These are phyloP conservation scores for Atlantisia rogersi DNA, from an alignment of 2,113 vertebrate genomes.

Conservation along the genomic window DNA sequence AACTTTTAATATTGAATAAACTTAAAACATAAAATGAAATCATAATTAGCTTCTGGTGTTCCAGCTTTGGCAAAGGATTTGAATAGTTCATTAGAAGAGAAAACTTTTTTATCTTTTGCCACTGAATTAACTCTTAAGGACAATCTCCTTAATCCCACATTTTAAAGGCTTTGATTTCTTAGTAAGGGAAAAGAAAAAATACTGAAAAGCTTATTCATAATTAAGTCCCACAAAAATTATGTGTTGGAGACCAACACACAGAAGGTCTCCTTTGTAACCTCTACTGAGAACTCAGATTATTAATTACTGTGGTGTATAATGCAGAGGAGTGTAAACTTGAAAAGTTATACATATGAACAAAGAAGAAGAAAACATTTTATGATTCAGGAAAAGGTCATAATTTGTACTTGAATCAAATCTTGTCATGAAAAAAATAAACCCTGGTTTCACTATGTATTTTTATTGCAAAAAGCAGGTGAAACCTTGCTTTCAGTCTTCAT, in stretches of 20 bases:
- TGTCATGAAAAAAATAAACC: neutral
- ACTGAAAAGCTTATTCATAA: neutral
- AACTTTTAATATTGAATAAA: conserved; percentile 1
- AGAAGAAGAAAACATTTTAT: neutral
- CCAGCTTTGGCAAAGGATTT: neutral
- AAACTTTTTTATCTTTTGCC: neutral
- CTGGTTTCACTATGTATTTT: neutral
- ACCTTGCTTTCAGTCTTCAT: neutral
- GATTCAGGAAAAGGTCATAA: neutral
- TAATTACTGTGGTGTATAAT: neutral
- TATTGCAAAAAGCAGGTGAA: neutral
- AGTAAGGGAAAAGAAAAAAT: neutral
- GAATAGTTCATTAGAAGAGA: neutral
- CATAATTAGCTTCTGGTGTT: neutral
- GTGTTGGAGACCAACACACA: rapidly evolving
- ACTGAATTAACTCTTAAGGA: neutral
- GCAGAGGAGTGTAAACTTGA: neutral
- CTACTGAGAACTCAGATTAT: neutral
- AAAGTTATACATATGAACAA: neutral
- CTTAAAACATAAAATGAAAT: conserved; percentile 19
- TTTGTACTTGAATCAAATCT: neutral
- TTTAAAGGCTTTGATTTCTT: conserved; percentile 11
- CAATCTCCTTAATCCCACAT: neutral
- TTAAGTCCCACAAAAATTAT: neutral
- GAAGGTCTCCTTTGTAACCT: neutral